phyloP scores from a whole-genome alignment of 2,113 vertebrate genomes.

The Heterotis niloticus region DNA sequence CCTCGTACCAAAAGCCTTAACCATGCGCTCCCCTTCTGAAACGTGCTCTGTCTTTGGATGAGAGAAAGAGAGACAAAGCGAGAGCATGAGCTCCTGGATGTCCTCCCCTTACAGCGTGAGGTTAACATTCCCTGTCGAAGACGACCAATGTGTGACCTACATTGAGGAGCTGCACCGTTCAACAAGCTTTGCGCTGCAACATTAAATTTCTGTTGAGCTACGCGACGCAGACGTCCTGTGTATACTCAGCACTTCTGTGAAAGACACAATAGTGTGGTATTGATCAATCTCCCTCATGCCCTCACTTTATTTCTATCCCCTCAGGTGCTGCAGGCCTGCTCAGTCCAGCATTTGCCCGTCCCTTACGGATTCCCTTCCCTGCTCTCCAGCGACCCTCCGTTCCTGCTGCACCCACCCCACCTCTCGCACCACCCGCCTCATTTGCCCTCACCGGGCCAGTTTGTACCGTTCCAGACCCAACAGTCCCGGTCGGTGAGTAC shows the following conservation, averaged over 20 bases:
- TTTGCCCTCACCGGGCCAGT: conserved; percentile 85
- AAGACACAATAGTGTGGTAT: too few relatives aligned
- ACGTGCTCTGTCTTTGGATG: not conserved
- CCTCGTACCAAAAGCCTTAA: not conserved
- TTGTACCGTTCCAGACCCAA: conserved; percentile 92
- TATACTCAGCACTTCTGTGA: too few relatives aligned
- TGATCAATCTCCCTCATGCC: not conserved
- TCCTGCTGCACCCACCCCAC: conserved; percentile 88
- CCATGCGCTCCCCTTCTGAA: not conserved
- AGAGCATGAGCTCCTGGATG: not conserved
- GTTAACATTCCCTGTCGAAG: too few relatives aligned
- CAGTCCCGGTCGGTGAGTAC: conserved; percentile 87
- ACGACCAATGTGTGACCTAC: too few relatives aligned
- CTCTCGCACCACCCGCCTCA: conserved; percentile 86
- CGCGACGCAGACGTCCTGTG: too few relatives aligned
- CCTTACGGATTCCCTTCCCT: conserved; percentile 91
- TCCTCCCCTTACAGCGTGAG: too few relatives aligned
- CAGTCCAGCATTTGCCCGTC: conserved; percentile 92
- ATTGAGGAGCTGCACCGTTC: too few relatives aligned
- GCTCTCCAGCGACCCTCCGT: conserved; percentile 87
- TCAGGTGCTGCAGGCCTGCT: conserved; percentile 94
- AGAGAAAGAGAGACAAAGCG: not conserved
- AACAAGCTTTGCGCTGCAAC: too few relatives aligned
- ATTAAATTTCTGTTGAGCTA: too few relatives aligned
- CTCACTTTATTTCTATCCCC: not conserved